These are phyloP conservation scores for Austrofundulus limnaeus DNA, from an alignment of 2,113 vertebrate species.

Conservation along the genomic window DNA sequence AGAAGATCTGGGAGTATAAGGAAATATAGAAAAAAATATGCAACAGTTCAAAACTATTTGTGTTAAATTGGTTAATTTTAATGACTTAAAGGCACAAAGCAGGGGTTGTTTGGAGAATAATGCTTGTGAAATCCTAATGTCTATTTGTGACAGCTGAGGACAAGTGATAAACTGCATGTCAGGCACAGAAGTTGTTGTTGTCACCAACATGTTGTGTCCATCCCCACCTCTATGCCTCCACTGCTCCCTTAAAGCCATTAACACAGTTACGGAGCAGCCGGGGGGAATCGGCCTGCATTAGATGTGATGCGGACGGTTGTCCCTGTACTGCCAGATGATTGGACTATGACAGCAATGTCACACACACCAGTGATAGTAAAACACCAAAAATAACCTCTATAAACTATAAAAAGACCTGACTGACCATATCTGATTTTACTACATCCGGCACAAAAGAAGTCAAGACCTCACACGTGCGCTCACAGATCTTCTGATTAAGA, in stretches of 20 bases:
- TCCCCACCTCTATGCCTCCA: constrained; percentile 37
- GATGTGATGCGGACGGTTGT: constrained; percentile 33
- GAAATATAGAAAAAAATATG: too few relatives aligned
- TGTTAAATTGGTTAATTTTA: neutral
- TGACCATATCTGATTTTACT: neutral
- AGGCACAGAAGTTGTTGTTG: constrained; percentile 52
- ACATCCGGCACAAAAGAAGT: constrained; percentile 10
- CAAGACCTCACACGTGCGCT: constrained; percentile 36
- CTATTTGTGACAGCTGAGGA: constrained; percentile 20
- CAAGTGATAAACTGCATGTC: constrained; percentile 41
- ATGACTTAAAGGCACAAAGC: neutral
- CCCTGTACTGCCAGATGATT: constrained; percentile 39
- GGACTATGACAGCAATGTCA: constrained; percentile 34
- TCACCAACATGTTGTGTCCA: constrained; percentile 50
- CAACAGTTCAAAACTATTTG: too few relatives aligned
- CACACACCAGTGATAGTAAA: constrained; percentile 14
- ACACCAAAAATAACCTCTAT: neutral
- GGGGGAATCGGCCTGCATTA: constrained; percentile 72
- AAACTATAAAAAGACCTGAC: neutral
- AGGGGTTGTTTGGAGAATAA: neutral
- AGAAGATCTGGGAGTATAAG: too few relatives aligned
- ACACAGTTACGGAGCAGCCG: constrained; percentile 38
- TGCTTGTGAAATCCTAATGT: neutral
- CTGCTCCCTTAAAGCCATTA: constrained; percentile 67
- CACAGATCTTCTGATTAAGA: constrained; percentile 67